Conservation (phyloP, 2,113 vertebrate genomes). For the Tragelaphus strepsiceros region DNA sequence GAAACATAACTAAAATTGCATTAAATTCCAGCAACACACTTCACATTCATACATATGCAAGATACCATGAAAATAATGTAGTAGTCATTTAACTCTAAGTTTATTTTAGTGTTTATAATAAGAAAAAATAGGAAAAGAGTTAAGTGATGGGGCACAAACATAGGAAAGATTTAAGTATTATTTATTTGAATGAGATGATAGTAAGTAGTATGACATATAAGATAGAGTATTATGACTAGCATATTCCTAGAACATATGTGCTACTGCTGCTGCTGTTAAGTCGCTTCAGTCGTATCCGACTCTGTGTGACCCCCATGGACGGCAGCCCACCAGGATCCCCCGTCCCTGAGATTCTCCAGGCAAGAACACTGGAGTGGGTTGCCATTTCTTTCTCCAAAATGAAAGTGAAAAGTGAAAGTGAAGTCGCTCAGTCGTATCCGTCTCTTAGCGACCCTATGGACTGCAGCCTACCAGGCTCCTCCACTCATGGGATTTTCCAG, state of each 20-base stretch:
- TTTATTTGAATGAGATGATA: neutral
- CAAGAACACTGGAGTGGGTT: too few species aligned
- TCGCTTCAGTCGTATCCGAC: too few species aligned
- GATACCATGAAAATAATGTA: neutral
- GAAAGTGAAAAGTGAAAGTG: too few species aligned
- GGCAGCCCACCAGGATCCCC: too few species aligned
- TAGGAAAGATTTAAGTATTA: neutral
- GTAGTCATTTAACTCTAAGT: neutral
- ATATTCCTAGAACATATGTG: neutral
- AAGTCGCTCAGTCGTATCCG: too few species aligned
- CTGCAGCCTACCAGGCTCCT: too few species aligned
- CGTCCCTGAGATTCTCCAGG: too few species aligned
- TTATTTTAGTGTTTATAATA: neutral
- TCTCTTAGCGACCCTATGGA: too few species aligned
- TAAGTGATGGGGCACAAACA: neutral
- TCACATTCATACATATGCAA: neutral
- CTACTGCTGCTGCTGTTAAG: too few species aligned
- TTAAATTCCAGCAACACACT: neutral
- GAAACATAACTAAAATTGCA: neutral
- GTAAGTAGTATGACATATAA: neutral
- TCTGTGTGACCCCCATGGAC: too few species aligned
- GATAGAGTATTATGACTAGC: neutral
- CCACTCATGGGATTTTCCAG: too few species aligned
- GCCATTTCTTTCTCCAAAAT: too few species aligned
- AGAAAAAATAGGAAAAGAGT: neutral